These are phyloP conservation scores for Uria lomvia DNA, from an alignment of 2,113 vertebrate species.

Conservation along the genomic window DNA sequence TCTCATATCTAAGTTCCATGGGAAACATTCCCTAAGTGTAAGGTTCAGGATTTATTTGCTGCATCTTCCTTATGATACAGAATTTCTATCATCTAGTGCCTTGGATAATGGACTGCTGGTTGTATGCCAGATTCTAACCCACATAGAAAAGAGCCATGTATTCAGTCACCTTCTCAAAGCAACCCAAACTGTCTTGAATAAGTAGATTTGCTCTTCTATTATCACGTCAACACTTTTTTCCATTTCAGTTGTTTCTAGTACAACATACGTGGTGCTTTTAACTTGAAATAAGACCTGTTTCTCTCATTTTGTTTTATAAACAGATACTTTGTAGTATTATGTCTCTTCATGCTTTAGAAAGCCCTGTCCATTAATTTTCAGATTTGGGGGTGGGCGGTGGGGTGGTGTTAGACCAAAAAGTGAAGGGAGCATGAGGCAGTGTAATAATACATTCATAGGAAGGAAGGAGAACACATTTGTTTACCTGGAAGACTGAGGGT, in stretches of 20 bases:
- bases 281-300: background rate
- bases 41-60: background rate
- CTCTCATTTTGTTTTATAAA: background rate
- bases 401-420: background rate
- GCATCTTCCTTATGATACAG: background rate
- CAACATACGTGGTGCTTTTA: background rate
- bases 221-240: background rate
- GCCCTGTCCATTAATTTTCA: background rate
- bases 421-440: background rate
- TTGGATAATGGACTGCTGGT: background rate
- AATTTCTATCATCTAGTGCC: background rate
- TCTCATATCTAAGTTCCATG: background rate
- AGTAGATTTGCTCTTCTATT: background rate
- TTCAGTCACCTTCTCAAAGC: background rate
- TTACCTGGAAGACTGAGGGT: background rate
- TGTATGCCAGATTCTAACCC: background rate
- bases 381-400: background rate
- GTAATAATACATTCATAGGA: background rate
- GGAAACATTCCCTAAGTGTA: background rate
- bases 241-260: background rate
- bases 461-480: background rate
- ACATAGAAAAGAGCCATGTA: background rate
- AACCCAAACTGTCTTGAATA: background rate
- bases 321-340: background rate
- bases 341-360: background rate